Evolutionary conservation across 2,113 vertebrate genomes (phyloP), one percentile per base, ranked within the genome.

Genomic region (Mesembrinibis cayennensis): DNA sequence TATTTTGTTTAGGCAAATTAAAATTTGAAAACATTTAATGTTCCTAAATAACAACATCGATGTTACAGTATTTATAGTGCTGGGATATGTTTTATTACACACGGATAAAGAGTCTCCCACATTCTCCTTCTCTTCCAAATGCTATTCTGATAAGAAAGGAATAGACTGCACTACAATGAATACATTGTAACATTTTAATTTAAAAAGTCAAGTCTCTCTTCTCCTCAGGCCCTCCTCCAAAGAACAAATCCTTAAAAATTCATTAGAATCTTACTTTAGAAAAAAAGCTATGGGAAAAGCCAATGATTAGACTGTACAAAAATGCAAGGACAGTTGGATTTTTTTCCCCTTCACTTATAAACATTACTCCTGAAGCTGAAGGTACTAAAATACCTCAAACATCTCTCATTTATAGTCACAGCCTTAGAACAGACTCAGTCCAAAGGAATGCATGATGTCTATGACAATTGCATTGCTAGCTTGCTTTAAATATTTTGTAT

Each of bases 1-100:
- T 61, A 90, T 10, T 86, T 74, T 92, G 81, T 89, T 96, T 56
- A 97, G 63, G 71, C 7, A 93, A 92, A 95, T 74, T 87, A 82
- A 93, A 80, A 96, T 84, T 87, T 70, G 93, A 88, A 86, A 92
- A 80, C 27, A 86, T 52, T 69, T 61, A 55, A n/a, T 15, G 8
- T 29, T 83, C 14, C 78, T 17, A 82, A 73, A 82, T 42, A 73
- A 88, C 42, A 53, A 49, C 29, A 88, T 22, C 7, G 3, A 62
- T 29, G 2, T 20, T 70, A 16, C 16, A 50, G 18, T 71, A 91
- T 77, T 90, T 93, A 81, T 79, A 7, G 10, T 36, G 42, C 32
- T 71, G 36, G 20, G 4, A 32, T 84, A 78, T 42, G 11, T 42
- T 42, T 91, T 89, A 67, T 42, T 42, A 63, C 4, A 87, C 9